A percentile compares a stretch with the other conserved stretches of the same genome.
These are phyloP conservation scores for Pelodytes ibericus DNA, from an alignment of 2,797 vertebrate genomes.

Conservation along the genomic window DNA sequence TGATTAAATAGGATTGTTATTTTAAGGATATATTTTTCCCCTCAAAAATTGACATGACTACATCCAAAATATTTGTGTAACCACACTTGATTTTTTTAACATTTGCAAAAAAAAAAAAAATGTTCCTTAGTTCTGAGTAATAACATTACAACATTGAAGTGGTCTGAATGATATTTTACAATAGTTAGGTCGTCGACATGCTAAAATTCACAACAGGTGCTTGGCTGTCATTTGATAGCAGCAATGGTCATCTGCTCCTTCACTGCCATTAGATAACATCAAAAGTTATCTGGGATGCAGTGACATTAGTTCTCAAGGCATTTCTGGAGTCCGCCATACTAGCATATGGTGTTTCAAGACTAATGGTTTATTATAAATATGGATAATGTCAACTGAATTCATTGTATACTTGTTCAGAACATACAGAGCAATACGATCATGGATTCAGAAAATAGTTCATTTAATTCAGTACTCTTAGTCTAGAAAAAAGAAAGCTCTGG, in stretches of 20 bases:
- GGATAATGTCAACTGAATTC: constrained; percentile 43
- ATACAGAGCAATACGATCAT: constrained; percentile 30
- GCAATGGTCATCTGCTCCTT: constrained; percentile 30
- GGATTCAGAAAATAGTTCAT: too few species aligned
- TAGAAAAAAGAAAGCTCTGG: constrained; percentile 7
- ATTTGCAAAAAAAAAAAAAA: neutral
- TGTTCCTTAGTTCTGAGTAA: neutral
- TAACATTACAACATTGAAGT: neutral
- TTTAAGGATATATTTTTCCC: constrained; percentile 67
- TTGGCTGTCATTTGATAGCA: constrained; percentile 35
- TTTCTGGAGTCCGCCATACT: constrained; percentile 30
- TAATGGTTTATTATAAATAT: constrained; percentile 40
- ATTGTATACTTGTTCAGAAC: constrained; percentile 41
- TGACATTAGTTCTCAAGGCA: constrained; percentile 32
- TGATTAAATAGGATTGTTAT: constrained; percentile 72
- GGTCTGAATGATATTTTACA: neutral
- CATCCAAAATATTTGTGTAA: constrained; percentile 67
- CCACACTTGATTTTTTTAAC: constrained; percentile 54
- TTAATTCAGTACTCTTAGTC: too few species aligned
- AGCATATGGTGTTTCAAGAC: constrained; percentile 23
- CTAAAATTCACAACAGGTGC: constrained; percentile 17
- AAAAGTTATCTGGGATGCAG: constrained; percentile 33
- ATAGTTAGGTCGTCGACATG: neutral
- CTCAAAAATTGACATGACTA: constrained; percentile 68
- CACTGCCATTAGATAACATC: constrained; percentile 36